Conservation (phyloP, 2,888 invertebrate genomes). For the Drosophila neonasuta region DNA sequence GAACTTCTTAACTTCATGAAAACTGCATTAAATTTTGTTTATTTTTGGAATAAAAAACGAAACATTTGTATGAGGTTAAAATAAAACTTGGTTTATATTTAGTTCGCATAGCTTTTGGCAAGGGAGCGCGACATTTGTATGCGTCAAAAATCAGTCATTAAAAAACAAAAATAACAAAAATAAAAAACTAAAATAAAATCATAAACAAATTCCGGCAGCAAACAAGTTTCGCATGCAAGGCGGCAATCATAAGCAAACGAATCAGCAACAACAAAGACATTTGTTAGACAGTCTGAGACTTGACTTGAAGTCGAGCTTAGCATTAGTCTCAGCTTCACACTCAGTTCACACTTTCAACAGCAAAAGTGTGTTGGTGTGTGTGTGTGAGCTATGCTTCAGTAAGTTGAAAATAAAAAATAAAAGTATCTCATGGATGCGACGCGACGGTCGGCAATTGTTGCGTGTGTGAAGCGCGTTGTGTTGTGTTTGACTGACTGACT, state of each 20-base stretch:
- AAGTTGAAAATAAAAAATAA: slow-evolving; percentile 55
- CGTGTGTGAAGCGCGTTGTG: slow-evolving; percentile 56
- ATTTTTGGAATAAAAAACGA: no score
- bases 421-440: slow-evolving; percentile 67
- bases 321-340: slow-evolving; percentile 44
- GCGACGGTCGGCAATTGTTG: slow-evolving; percentile 25
- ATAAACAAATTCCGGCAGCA: slow-evolving; percentile 47
- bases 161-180: slow-evolving; percentile 12
- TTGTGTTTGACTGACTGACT: not conserved
- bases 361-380: no score
- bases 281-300: not conserved
- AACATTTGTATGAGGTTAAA: no score
- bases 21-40: no score
- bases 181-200: slow-evolving; percentile 29
- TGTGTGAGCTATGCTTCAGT: slow-evolving; percentile 51
- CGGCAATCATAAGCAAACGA: slow-evolving; percentile 3
- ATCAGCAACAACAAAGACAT: slow-evolving; percentile 13
- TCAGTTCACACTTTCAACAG: slow-evolving; percentile 61
- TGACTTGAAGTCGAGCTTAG: not conserved
- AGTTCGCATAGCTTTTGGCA: no score
- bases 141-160: not conserved
- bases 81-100: no score
- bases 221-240: slow-evolving; percentile 54
- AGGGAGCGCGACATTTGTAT: not conserved
- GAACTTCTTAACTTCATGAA: no score